A percentile compares a stretch with the other conserved stretches of the same genome.
These are phyloP conservation scores for Lytechinus variegatus DNA, from an alignment of 35 echinoderm and acorn worm species.

Conservation along the genomic window DNA sequence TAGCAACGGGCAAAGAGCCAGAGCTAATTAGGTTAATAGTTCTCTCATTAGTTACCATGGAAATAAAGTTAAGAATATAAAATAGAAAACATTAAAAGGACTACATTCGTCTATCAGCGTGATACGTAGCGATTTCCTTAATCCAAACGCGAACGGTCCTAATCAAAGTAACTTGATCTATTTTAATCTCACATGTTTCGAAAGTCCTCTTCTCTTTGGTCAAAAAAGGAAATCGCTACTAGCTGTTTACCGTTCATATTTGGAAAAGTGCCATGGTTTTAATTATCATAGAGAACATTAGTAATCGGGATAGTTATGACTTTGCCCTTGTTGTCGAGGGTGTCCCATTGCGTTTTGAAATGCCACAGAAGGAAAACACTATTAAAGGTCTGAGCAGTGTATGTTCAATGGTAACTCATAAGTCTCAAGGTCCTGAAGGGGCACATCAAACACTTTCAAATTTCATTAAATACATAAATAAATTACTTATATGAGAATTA, in stretches of 20 bases:
- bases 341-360: not conserved
- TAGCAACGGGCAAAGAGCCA: not conserved
- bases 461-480: too few species aligned
- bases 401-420: too few species aligned
- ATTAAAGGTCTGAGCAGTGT: too few species aligned
- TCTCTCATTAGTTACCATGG: not conserved
- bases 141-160: not conserved
- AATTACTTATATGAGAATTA: too few species aligned
- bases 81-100: not conserved
- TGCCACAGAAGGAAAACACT: too few species aligned
- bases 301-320: not conserved
- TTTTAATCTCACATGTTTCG: not conserved
- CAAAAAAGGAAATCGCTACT: not conserved
- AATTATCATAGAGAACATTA: not conserved
- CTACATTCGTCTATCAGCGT: not conserved
- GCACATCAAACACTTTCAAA: not conserved
- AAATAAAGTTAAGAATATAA: not conserved
- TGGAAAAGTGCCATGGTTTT: not conserved
- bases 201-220: not conserved
- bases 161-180: not conserved
- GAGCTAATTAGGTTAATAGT: not conserved
- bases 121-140: not conserved
- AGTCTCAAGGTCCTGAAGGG: not conserved
- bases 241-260: not conserved
- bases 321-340: not conserved